A percentile compares a stretch with the other conserved stretches of the same genome.
These are phyloP conservation scores for Celastrina argiolus DNA, from an alignment of 2,888 invertebrate genomes.

Conservation along the genomic window DNA sequence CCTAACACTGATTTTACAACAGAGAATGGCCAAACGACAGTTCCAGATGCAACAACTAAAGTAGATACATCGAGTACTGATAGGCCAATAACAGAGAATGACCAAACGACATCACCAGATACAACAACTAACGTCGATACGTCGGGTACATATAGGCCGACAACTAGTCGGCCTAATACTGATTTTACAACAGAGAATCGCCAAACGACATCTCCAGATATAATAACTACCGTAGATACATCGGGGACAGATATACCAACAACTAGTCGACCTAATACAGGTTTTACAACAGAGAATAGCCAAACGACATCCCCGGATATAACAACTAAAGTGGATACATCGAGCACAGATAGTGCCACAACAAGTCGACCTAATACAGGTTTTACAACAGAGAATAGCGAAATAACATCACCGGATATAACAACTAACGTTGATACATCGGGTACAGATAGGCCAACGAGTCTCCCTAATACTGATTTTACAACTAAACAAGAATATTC, in stretches of 20 bases:
- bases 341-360: neutral
- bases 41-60: neutral
- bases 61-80: neutral
- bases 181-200: neutral
- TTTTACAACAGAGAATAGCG: constrained; percentile 3
- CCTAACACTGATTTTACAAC: neutral
- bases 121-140: neutral
- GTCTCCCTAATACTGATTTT: neutral
- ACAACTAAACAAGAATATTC: neutral
- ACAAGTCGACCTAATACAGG: neutral
- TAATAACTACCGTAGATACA: neutral
- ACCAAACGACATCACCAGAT: neutral
- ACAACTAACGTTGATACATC: constrained; percentile 14
- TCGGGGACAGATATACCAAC: neutral
- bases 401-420: neutral
- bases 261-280: too few species aligned
- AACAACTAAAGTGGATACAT: constrained; percentile 8
- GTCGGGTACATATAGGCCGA: neutral
- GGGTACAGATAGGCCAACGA: neutral
- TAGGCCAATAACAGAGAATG: neutral
- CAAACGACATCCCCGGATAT: too few species aligned
- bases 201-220: neutral
- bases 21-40: neutral
- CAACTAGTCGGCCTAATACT: neutral
- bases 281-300: neutral